Evolutionary conservation across 2,797 vertebrate species (phyloP).

Genomic region (Gymnocypris eckloni): DNA sequence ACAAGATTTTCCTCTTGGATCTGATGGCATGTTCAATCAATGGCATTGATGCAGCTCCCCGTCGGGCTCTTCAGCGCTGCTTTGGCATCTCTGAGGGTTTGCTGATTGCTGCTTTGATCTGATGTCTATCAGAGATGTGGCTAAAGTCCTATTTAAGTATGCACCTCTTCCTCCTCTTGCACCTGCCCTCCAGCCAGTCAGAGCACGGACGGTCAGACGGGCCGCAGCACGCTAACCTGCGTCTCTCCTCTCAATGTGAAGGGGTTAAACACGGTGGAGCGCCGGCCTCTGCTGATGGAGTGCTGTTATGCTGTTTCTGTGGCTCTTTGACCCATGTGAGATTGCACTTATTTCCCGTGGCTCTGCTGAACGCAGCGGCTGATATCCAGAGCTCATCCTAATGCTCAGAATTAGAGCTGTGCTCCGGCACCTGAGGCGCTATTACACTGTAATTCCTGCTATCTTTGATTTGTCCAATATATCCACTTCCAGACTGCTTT

Average conservation of each 20-base stretch:
- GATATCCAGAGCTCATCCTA: constrained; percentile 70
- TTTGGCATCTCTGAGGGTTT: constrained; percentile 41
- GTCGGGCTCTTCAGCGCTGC: constrained; percentile 34
- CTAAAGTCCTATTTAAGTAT: constrained; percentile 26
- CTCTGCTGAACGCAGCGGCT: constrained; percentile 67
- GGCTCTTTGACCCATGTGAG: constrained; percentile 78
- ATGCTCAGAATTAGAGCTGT: constrained; percentile 75
- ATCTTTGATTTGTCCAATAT: constrained; percentile 76
- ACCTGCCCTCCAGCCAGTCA: constrained; percentile 15
- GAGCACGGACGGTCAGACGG: constrained; percentile 6
- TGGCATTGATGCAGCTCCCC: constrained; percentile 52
- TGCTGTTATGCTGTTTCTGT: constrained; percentile 78
- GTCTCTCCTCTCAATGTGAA: constrained; percentile 49
- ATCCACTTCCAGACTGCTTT: constrained; percentile 70
- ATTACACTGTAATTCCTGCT: constrained; percentile 62
- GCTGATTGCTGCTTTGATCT: constrained; percentile 51
- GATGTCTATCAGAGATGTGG: constrained; percentile 35
- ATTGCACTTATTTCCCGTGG: constrained; percentile 85
- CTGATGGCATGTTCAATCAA: constrained; percentile 60
- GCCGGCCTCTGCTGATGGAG: constrained; percentile 71
- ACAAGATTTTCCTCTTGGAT: constrained; percentile 49
- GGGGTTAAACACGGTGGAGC: constrained; percentile 75
- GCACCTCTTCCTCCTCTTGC: constrained; percentile 25
- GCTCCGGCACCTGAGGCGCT: constrained; percentile 72
- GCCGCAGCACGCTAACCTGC: constrained; percentile 24